A percentile compares a stretch with the other conserved stretches of the same genome.
phyloP scores from a whole-genome alignment of 2,888 invertebrate species.

The Dusona sp. region DNA sequence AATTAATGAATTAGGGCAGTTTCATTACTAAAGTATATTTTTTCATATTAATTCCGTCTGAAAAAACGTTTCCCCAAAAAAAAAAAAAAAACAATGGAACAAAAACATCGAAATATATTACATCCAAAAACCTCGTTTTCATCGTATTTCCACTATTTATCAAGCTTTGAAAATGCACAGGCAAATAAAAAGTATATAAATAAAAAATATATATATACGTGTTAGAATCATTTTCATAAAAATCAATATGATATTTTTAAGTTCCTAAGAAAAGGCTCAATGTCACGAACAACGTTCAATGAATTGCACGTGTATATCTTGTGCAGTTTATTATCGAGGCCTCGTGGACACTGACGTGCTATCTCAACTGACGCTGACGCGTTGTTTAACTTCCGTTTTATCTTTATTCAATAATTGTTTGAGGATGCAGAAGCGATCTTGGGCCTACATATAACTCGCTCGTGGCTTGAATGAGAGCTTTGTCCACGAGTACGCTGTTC shows the following conservation, averaged over 20 bases:
- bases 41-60: too few species aligned
- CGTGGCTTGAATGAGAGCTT: slow-evolving; percentile 55
- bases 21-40: too few species aligned
- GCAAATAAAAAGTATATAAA: background rate
- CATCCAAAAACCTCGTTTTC: background rate
- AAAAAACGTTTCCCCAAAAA: too few species aligned
- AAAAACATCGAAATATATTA: background rate
- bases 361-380: slow-evolving; percentile 4
- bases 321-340: slow-evolving; percentile 24
- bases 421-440: slow-evolving; percentile 58
- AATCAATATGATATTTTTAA: slow-evolving; percentile 48
- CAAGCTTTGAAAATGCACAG: background rate
- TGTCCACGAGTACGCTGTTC: slow-evolving; percentile 34
- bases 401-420: slow-evolving; percentile 64
- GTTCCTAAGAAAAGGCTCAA: slow-evolving; percentile 36
- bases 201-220: background rate
- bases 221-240: slow-evolving; percentile 1
- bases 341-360: slow-evolving; percentile 2
- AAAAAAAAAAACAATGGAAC: too few species aligned
- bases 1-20: too few species aligned
- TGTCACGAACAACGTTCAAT: slow-evolving; percentile 54
- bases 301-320: slow-evolving; percentile 34
- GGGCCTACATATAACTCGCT: slow-evolving; percentile 7
- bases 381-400: slow-evolving; percentile 40
- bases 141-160: background rate